A percentile compares a stretch with the other conserved stretches of the same genome.
These are phyloP conservation scores for Pseudomyrmex concolor DNA, from an alignment of 1,140 invertebrate species.

Conservation along the genomic window DNA sequence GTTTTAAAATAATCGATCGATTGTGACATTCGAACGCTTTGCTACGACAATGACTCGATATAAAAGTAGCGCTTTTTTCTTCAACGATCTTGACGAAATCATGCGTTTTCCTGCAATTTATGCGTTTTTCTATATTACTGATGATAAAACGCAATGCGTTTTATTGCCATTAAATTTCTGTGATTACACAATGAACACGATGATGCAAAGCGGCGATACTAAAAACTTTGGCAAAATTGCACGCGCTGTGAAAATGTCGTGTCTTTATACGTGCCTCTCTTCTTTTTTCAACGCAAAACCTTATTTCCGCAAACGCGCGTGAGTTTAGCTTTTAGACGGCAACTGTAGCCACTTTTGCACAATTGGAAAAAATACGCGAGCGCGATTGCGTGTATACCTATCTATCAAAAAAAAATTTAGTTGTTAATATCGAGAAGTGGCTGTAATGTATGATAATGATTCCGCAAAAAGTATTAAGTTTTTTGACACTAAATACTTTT, in stretches of 20 bases:
- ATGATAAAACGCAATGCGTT: constrained; percentile 40
- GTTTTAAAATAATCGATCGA: constrained; percentile 9
- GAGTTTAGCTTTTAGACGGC: constrained; percentile 19
- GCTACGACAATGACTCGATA: background rate
- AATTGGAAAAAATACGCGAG: background rate
- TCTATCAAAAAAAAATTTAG: constrained; percentile 24
- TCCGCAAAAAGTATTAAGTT: constrained; percentile 19
- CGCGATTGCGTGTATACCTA: background rate
- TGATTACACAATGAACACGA: constrained; percentile 40
- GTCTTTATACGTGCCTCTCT: background rate
- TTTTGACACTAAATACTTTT: background rate
- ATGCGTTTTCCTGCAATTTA: constrained; percentile 16
- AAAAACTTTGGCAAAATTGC: constrained; percentile 37
- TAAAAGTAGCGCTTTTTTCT: constrained; percentile 43
- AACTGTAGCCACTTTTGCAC: constrained; percentile 13
- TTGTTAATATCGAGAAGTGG: constrained; percentile 31
- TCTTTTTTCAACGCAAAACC: background rate
- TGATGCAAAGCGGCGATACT: background rate
- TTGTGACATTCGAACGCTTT: background rate
- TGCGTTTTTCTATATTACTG: constrained; percentile 43
- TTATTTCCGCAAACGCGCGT: constrained; percentile 6
- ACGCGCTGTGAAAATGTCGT: constrained; percentile 12
- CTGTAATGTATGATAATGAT: constrained; percentile 28
- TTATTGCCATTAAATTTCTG: constrained; percentile 52
- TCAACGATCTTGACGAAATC: background rate